Conservation (phyloP, 2,113 vertebrate species). For the Neodontobutis hainanensis region DNA sequence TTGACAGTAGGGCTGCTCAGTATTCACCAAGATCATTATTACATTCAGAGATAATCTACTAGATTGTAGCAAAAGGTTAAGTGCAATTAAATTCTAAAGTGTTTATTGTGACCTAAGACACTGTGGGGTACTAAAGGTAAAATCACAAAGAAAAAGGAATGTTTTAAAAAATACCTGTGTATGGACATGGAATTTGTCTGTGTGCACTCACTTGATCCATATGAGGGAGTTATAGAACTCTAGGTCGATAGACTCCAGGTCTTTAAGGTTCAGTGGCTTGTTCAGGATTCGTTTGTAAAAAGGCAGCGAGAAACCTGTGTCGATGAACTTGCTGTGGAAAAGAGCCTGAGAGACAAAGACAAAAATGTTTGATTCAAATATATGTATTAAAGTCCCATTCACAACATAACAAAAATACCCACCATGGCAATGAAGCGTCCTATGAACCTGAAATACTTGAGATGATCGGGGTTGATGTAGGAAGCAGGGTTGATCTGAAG, state of each 20-base stretch:
- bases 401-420: conserved; percentile 33
- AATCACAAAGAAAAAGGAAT: no score
- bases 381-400: neutral
- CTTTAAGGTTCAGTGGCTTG: conserved; percentile 93
- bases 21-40: no score
- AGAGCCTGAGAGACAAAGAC: conserved; percentile 81
- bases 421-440: conserved; percentile 99
- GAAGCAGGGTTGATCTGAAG: conserved; percentile 98
- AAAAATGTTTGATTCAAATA: neutral
- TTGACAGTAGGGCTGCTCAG: no score
- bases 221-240: conserved; percentile 99
- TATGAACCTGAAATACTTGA: conserved; percentile 98
- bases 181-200: no score
- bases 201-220: conserved; percentile 94
- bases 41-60: no score
- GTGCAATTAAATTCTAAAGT: no score
- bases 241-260: conserved; percentile 96
- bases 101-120: no score
- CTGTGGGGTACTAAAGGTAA: no score
- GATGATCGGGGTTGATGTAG: conserved; percentile 97
- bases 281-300: conserved; percentile 98
- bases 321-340: conserved; percentile 98
- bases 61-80: no score
- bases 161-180: no score
- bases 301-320: conserved; percentile 96